Conservation (phyloP, 1,140 invertebrate genomes). For the Drosophila simulans region DNA sequence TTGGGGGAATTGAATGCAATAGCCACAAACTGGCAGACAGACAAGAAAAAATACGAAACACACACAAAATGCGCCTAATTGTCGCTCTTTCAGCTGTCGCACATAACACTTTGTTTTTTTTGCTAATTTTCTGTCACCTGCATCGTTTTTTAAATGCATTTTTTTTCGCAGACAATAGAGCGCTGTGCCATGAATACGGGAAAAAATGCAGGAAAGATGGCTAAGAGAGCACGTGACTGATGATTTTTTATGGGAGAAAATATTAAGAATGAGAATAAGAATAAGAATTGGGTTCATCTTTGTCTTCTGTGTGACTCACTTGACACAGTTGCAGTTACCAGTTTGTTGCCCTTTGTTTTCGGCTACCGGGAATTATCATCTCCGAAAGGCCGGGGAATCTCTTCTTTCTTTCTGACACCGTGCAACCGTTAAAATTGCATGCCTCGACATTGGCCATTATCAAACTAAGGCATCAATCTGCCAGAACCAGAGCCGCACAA, state of each 20-base stretch:
- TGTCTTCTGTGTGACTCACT: constrained; percentile 36
- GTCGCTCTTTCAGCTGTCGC: constrained; percentile 67
- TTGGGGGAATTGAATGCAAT: constrained; percentile 67
- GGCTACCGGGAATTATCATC: constrained; percentile 24
- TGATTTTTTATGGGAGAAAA: constrained; percentile 8
- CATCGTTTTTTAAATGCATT: constrained; percentile 41
- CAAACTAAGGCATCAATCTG: constrained; percentile 77
- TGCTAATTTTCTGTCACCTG: constrained; percentile 73
- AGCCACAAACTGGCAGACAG: constrained; percentile 43
- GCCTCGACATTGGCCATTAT: constrained; percentile 71
- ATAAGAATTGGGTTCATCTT: constrained; percentile 19
- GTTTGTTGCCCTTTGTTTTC: constrained; percentile 55
- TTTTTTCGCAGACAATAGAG: constrained; percentile 37
- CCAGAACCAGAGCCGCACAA: constrained; percentile 63
- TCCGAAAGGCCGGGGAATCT: constrained; percentile 20
- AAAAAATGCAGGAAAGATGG: constrained; percentile 13
- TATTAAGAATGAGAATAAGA: background rate
- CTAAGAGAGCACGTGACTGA: constrained; percentile 33
- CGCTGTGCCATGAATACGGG: background rate
- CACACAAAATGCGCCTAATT: constrained; percentile 81
- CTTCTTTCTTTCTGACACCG: constrained; percentile 30
- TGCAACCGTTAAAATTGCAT: constrained; percentile 79
- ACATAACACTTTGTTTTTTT: constrained; percentile 82
- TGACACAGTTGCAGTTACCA: constrained; percentile 38
- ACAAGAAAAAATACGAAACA: constrained; percentile 32